A percentile compares a stretch with the other conserved stretches of the same genome.
These are phyloP conservation scores for Crotophaga sulcirostris DNA, from an alignment of 2,113 vertebrate species.

Conservation along the genomic window DNA sequence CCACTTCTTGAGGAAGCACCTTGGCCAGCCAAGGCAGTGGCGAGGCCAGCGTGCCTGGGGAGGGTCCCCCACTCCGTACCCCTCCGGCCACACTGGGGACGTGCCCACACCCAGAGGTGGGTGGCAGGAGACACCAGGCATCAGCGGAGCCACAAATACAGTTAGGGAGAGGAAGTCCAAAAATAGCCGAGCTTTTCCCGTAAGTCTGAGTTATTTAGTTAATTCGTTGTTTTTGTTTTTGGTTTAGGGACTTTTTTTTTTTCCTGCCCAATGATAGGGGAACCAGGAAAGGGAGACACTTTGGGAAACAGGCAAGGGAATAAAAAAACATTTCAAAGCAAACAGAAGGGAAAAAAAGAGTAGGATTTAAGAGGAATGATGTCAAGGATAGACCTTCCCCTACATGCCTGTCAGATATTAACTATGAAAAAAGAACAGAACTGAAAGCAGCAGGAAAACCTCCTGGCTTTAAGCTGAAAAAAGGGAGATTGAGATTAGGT, in stretches of 20 bases:
- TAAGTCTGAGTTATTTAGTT: constrained; percentile 33
- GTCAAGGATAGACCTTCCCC: neutral
- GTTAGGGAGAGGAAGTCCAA: constrained; percentile 54
- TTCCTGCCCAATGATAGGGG: neutral
- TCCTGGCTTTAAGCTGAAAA: neutral
- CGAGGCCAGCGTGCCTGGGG: rapidly evolving
- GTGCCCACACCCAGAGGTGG: neutral
- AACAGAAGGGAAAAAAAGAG: neutral
- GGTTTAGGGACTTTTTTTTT: neutral
- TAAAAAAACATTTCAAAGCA: neutral
- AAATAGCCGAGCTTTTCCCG: constrained; percentile 61
- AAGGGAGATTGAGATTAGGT: too few relatives aligned
- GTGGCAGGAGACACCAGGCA: neutral
- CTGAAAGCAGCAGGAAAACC: neutral
- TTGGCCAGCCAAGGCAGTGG: neutral
- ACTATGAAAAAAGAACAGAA: neutral
- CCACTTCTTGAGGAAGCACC: neutral
- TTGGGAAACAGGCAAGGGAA: neutral
- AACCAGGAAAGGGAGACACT: neutral
- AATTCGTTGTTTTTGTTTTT: neutral
- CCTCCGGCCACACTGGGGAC: rapidly evolving
- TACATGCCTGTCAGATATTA: neutral
- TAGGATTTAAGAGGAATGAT: neutral
- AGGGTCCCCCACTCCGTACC: neutral
- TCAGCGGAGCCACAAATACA: constrained; percentile 11